These are phyloP conservation scores for Scolopax bukidnonensis DNA, from an alignment of 2,797 vertebrate genomes.

Conservation along the genomic window DNA sequence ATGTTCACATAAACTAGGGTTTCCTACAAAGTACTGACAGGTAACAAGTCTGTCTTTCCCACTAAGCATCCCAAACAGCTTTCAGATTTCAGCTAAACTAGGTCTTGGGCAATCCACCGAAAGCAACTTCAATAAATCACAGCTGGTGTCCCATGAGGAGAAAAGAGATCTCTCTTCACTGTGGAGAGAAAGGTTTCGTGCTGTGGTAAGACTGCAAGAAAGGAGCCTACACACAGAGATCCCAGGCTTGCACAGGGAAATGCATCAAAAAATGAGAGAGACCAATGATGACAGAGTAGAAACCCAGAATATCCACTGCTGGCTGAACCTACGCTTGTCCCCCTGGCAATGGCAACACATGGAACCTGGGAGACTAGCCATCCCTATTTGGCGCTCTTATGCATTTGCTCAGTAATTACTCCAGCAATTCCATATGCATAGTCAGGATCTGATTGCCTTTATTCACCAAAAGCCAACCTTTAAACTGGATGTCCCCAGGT, in stretches of 20 bases:
- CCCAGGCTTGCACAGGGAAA: not conserved
- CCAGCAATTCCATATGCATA: not conserved
- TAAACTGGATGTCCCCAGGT: not conserved
- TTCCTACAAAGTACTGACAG: not conserved
- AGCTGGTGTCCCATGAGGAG: not conserved
- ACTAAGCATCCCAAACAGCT: not conserved
- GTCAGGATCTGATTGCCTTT: not conserved
- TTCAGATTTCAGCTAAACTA: not conserved
- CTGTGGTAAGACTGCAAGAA: not conserved
- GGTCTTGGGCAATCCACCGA: not conserved
- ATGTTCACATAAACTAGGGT: not conserved
- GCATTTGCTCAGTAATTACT: not conserved
- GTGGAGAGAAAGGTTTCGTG: not conserved
- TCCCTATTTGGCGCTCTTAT: not conserved
- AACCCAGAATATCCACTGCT: not conserved
- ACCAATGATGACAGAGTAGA: not conserved
- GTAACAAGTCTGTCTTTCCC: not conserved
- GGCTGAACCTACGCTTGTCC: not conserved
- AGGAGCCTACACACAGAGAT: not conserved
- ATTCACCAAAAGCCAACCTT: not conserved
- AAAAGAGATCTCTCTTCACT: not conserved
- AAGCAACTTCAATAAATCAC: not conserved
- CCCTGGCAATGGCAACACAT: not conserved
- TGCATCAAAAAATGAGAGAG: not conserved
- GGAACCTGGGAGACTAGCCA: not conserved